These are phyloP conservation scores for Ailuropoda melanoleuca DNA, from an alignment of 2,113 vertebrate species.

Conservation along the genomic window DNA sequence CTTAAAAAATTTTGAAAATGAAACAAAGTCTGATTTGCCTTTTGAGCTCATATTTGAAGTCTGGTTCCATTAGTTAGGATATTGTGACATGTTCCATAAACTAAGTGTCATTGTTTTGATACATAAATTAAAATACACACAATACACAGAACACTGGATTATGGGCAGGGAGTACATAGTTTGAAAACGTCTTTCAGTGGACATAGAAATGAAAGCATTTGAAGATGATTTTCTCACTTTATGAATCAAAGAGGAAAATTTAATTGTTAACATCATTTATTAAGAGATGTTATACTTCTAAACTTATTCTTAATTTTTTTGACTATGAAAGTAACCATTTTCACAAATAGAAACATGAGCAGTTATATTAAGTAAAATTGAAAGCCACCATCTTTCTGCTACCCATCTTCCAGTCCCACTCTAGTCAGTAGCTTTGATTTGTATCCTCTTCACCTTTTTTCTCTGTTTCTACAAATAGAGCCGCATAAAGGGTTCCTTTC, in stretches of 20 bases:
- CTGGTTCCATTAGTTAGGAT: constrained; percentile 14
- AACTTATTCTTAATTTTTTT: not conserved
- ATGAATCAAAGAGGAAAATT: not conserved
- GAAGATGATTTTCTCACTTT: not conserved
- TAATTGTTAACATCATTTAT: not conserved
- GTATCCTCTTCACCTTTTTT: not conserved
- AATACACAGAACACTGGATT: not conserved
- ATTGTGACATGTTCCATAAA: not conserved
- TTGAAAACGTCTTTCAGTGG: not conserved
- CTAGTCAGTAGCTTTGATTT: not conserved
- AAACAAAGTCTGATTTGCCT: not conserved
- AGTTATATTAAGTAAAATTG: not conserved
- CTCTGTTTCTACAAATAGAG: not conserved
- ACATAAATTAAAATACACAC: not conserved
- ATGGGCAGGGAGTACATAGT: not conserved
- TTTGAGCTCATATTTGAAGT: not conserved
- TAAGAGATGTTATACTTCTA: not conserved
- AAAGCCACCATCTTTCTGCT: not conserved
- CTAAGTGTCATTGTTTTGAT: not conserved
- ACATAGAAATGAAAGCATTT: not conserved
- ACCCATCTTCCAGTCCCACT: not conserved
- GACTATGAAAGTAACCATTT: not conserved
- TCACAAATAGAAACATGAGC: not conserved
- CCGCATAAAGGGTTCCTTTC: not conserved
- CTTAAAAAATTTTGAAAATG: not conserved